These are phyloP conservation scores for Oncopodura yosiiana DNA, from an alignment of 1,140 invertebrate species.

Conservation along the genomic window DNA sequence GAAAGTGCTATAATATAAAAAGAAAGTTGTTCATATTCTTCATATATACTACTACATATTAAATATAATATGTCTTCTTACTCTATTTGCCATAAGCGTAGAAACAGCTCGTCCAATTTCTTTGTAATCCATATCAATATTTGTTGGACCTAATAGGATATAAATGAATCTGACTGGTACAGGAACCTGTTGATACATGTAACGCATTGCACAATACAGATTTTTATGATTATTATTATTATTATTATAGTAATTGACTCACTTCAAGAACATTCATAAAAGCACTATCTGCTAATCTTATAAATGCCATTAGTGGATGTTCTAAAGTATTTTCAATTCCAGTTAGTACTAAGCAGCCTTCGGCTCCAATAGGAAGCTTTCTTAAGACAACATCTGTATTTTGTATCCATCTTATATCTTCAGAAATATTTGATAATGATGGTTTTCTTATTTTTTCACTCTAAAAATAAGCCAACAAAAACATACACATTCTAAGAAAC, in stretches of 20 bases:
- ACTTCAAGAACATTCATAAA: constrained; percentile 31
- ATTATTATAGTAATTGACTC: not conserved
- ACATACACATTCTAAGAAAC: too few relatives aligned
- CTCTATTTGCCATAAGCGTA: constrained; percentile 87
- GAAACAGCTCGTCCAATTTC: constrained; percentile 92
- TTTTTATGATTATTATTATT: too few relatives aligned
- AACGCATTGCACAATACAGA: too few relatives aligned
- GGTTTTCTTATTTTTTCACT: constrained; percentile 64
- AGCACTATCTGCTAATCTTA: constrained; percentile 74
- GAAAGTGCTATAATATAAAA: constrained; percentile 52
- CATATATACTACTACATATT: not conserved
- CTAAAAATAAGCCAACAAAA: too few relatives aligned
- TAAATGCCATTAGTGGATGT: constrained; percentile 83
- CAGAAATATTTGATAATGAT: constrained; percentile 57
- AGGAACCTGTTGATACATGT: constrained; percentile 52
- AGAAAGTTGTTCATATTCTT: not conserved
- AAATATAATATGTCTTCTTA: constrained; percentile 39
- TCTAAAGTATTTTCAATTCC: constrained; percentile 80
- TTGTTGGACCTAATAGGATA: constrained; percentile 74
- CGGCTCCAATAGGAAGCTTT: constrained; percentile 75
- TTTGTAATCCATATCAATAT: constrained; percentile 80
- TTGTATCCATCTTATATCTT: constrained; percentile 53
- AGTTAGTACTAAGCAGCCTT: constrained; percentile 79
- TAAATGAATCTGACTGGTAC: constrained; percentile 91
- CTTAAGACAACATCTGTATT: constrained; percentile 74